These are phyloP conservation scores for Triplophysa dalaica DNA, from an alignment of 2,113 vertebrate genomes.

Conservation along the genomic window DNA sequence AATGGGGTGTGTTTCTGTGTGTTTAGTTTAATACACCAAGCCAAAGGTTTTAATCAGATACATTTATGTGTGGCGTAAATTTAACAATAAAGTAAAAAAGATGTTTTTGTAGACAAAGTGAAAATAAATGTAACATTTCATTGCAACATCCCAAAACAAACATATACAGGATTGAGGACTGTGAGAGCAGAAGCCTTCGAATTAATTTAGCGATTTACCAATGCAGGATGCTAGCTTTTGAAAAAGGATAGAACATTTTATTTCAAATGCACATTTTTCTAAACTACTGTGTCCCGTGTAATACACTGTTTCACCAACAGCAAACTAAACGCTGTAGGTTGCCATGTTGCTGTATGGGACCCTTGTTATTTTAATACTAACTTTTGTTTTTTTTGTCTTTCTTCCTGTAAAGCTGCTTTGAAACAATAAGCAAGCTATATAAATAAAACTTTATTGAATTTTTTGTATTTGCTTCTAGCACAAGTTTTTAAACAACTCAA, in stretches of 20 bases:
- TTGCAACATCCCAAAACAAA: conserved; percentile 23
- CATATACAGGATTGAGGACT: conserved; percentile 33
- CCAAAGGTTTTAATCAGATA: neutral
- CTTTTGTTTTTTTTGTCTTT: no score
- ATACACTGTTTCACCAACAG: no score
- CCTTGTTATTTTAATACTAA: no score
- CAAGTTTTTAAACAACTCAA: no score
- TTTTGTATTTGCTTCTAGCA: no score
- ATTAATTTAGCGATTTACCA: neutral
- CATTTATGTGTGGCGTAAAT: neutral
- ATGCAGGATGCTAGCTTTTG: neutral
- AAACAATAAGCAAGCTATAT: no score
- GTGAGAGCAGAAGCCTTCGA: conserved; percentile 43
- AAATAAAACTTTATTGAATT: no score
- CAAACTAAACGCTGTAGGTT: no score
- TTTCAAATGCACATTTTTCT: neutral
- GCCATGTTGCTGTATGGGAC: no score
- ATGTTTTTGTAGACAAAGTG: conserved; percentile 24
- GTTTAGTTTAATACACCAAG: neutral
- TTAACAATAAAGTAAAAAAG: neutral
- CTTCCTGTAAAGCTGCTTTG: no score
- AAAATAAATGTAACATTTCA: conserved; percentile 34
- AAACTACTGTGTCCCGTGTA: no score
- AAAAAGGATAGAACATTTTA: neutral
- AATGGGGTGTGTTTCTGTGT: neutral